Conservation (phyloP, 1,140 invertebrate genomes). For the Helicoverpa armigera region DNA sequence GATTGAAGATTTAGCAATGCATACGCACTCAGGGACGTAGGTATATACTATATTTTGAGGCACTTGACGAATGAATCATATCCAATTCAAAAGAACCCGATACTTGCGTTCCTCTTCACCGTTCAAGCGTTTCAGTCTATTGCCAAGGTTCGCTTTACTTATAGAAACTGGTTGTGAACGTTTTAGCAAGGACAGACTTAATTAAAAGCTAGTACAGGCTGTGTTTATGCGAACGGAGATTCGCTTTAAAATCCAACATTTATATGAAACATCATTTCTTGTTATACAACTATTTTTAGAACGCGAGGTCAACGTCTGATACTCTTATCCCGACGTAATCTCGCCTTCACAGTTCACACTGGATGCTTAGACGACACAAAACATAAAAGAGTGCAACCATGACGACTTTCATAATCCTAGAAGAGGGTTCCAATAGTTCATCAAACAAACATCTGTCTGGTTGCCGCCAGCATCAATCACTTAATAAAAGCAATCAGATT, state of each 20-base stretch:
- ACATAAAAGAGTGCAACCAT: constrained; percentile 19
- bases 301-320: constrained; percentile 25
- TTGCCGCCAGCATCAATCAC: constrained; percentile 44
- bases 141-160: constrained; percentile 24
- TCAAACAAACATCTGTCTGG: constrained; percentile 30
- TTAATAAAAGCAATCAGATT: constrained; percentile 49
- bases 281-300: constrained; percentile 9
- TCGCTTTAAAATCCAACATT: constrained; percentile 12
- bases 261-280: constrained; percentile 1
- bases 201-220: constrained; percentile 14
- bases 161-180: constrained; percentile 34
- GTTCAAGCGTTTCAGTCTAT: constrained; percentile 31
- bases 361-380: not conserved
- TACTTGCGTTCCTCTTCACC: constrained; percentile 27
- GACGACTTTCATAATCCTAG: constrained; percentile 7
- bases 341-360: not conserved
- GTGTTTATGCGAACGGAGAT: not conserved
- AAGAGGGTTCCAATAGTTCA: constrained; percentile 16
- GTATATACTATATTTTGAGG: constrained; percentile 1
- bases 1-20: constrained; percentile 32
- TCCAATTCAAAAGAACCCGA: constrained; percentile 15
- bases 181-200: constrained; percentile 32
- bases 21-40: not conserved
- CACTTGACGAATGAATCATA: constrained; percentile 29
- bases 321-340: not conserved